These are phyloP conservation scores for Mactromeris polynyma DNA, from an alignment of 2,888 invertebrate genomes.

Conservation along the genomic window DNA sequence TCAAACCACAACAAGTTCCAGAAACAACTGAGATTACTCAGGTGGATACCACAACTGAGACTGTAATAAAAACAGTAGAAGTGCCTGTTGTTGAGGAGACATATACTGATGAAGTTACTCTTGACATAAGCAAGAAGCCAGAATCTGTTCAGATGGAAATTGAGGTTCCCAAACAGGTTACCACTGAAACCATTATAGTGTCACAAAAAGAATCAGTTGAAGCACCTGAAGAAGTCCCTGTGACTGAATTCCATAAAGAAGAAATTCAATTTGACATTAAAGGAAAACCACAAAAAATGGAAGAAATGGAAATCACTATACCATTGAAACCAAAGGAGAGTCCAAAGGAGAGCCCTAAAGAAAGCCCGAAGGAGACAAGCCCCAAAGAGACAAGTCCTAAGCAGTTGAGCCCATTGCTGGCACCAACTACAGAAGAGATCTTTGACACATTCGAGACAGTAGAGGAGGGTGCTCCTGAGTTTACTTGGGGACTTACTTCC, in stretches of 20 bases:
- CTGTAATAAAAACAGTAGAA: conserved; percentile 57
- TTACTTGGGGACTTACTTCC: conserved; percentile 92
- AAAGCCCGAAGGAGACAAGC: conserved; percentile 63
- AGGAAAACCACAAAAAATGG: conserved; percentile 68
- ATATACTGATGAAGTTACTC: conserved; percentile 73
- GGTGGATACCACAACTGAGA: conserved; percentile 56
- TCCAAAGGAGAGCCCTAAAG: conserved; percentile 39
- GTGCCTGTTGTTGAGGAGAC: conserved; percentile 69
- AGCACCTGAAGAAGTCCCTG: conserved; percentile 66
- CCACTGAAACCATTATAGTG: conserved; percentile 43
- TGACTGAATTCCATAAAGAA: conserved; percentile 67
- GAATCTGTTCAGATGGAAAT: conserved; percentile 71
- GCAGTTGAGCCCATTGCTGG: conserved; percentile 53
- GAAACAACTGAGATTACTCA: conserved; percentile 54
- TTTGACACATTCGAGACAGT: conserved; percentile 85
- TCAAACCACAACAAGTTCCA: conserved; percentile 58
- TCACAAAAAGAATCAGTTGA: conserved; percentile 45
- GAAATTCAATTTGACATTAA: conserved; percentile 72
- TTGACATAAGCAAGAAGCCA: conserved; percentile 74
- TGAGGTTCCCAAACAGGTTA: conserved; percentile 61
- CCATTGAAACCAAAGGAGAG: conserved; percentile 63
- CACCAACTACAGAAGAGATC: conserved; percentile 72
- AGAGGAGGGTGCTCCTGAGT: conserved; percentile 91
- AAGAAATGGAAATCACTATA: conserved; percentile 70
- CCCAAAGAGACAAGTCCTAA: conserved; percentile 67